phyloP scores from a whole-genome alignment of 2,113 vertebrate species.

The Bubo bubo region DNA sequence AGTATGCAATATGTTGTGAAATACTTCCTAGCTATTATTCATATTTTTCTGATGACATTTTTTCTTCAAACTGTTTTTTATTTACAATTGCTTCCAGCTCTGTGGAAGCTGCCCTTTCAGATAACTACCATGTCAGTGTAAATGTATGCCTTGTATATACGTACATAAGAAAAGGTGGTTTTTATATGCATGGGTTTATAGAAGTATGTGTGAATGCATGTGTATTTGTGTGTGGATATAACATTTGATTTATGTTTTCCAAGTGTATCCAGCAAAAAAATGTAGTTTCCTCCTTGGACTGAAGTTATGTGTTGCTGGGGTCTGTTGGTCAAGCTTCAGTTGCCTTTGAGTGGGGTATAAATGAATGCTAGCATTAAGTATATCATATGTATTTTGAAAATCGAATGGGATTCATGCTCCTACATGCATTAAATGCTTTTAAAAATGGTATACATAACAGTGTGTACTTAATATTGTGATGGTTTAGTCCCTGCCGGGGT shows the following conservation, averaged over 20 bases:
- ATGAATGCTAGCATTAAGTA: not conserved
- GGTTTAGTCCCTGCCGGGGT: no score
- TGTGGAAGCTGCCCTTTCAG: not conserved
- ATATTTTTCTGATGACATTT: not conserved
- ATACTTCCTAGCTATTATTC: not conserved
- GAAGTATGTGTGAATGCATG: not conserved
- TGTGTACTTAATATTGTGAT: no score
- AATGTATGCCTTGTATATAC: not conserved
- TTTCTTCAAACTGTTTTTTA: not conserved
- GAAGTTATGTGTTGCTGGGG: not conserved
- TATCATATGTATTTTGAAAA: not conserved
- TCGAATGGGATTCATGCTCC: not conserved
- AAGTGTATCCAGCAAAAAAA: not conserved
- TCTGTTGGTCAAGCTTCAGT: not conserved
- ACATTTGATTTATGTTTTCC: not conserved
- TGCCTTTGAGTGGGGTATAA: not conserved
- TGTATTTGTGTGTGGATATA: not conserved
- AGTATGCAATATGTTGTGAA: not conserved
- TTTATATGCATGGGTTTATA: not conserved
- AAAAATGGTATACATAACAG: not conserved
- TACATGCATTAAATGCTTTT: not conserved
- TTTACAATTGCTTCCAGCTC: not conserved
- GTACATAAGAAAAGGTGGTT: accelerated
- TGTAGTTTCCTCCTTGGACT: not conserved
- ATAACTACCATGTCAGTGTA: not conserved